Evolutionary conservation across 2,113 vertebrate genomes (phyloP).

Genomic region (Macroglossus sobrinus): DNA sequence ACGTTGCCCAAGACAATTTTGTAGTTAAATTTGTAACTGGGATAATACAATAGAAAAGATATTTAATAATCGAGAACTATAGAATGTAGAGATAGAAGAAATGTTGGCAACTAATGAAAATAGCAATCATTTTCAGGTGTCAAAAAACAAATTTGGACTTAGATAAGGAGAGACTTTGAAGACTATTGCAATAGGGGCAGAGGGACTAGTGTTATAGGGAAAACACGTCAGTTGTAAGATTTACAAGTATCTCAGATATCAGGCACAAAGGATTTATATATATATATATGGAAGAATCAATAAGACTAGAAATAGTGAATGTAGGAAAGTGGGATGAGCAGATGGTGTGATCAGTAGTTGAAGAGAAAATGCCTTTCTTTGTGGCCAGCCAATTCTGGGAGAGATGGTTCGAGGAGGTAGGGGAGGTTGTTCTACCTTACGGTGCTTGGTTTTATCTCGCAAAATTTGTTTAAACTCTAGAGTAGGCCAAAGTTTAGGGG

Average conservation of each 20-base stretch:
- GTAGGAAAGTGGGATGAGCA: not conserved
- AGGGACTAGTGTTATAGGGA: not conserved
- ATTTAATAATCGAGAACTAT: not conserved
- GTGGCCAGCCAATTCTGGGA: not conserved
- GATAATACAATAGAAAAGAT: not conserved
- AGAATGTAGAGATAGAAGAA: not conserved
- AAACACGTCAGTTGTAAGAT: not conserved
- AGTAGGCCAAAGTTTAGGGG: not conserved
- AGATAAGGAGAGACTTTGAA: not conserved
- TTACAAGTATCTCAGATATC: not conserved
- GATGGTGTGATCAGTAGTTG: not conserved
- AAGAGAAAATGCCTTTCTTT: not conserved
- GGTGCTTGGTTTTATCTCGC: not conserved
- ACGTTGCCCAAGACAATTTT: not conserved
- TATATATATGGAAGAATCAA: not conserved
- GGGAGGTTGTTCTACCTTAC: not conserved
- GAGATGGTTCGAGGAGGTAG: not conserved
- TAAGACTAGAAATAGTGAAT: not conserved
- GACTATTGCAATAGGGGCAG: not conserved
- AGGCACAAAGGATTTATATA: not conserved
- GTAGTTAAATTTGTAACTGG: not conserved
- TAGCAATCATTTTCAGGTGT: not conserved
- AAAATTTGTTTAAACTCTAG: not conserved
- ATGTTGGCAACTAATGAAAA: not conserved
- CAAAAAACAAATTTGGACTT: not conserved